phyloP scores from a whole-genome alignment of 2,888 invertebrate species.

The Acrobasis suavella region DNA sequence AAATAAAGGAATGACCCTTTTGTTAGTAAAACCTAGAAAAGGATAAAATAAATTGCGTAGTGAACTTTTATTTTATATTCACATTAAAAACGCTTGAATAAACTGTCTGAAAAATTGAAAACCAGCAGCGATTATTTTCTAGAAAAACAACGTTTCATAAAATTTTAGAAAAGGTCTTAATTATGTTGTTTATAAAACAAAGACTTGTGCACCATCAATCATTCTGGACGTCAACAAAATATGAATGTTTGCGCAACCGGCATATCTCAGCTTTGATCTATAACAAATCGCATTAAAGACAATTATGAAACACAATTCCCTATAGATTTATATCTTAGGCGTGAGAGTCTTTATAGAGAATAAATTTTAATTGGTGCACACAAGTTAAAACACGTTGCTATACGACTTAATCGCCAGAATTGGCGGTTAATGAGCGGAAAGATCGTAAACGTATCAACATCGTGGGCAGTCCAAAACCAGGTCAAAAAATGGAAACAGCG shows the following conservation, averaged over 20 bases:
- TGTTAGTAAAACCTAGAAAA: constrained; percentile 9
- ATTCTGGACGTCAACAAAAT: constrained; percentile 49
- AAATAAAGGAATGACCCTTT: background rate
- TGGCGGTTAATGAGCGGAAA: constrained; percentile 78
- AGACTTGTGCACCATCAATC: constrained; percentile 53
- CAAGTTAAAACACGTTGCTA: constrained; percentile 60
- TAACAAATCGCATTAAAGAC: constrained; percentile 60
- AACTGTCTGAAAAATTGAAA: constrained; percentile 11
- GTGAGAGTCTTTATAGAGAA: constrained; percentile 65
- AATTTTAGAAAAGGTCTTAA: constrained; percentile 25
- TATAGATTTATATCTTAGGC: constrained; percentile 69
- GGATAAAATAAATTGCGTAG: constrained; percentile 36
- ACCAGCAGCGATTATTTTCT: constrained; percentile 13
- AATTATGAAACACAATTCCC: constrained; percentile 63
- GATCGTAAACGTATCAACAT: constrained; percentile 67
- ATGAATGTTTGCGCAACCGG: constrained; percentile 51
- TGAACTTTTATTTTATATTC: constrained; percentile 34
- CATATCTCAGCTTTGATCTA: constrained; percentile 44
- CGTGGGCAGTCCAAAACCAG: constrained; percentile 63
- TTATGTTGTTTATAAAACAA: constrained; percentile 38
- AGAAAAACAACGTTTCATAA: constrained; percentile 5
- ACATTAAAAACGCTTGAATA: constrained; percentile 9
- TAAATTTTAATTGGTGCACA: constrained; percentile 73
- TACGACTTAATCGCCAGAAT: constrained; percentile 73
- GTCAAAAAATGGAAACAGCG: constrained; percentile 40